These are phyloP conservation scores for Toxotes chatareus DNA, from an alignment of 2,113 vertebrate genomes.

Conservation along the genomic window DNA sequence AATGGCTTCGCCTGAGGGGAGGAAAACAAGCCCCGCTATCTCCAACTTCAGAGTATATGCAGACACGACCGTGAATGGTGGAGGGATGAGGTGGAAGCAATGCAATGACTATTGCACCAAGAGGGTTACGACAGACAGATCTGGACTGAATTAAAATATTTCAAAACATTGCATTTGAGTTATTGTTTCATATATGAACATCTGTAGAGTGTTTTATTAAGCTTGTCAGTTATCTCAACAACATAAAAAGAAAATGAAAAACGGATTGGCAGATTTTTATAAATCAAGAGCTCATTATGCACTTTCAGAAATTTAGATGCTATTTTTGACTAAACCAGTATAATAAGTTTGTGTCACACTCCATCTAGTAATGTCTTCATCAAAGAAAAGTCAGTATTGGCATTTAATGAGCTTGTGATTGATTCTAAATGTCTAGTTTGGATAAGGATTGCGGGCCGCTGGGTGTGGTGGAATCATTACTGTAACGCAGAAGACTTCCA, in stretches of 20 bases:
- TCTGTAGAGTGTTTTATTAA: slow-evolving; percentile 34
- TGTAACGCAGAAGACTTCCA: slow-evolving; percentile 51
- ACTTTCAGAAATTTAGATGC: slow-evolving; percentile 8
- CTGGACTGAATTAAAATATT: slow-evolving; percentile 42
- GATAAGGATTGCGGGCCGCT: slow-evolving; percentile 29
- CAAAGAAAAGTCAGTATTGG: slow-evolving; percentile 9
- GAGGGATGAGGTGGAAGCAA: slow-evolving; percentile 13
- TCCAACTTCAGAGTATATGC: slow-evolving; percentile 1
- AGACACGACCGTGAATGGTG: background rate
- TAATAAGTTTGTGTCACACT: background rate
- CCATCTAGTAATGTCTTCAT: slow-evolving; percentile 19
- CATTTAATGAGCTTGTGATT: slow-evolving; percentile 47
- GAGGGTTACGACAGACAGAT: slow-evolving; percentile 24
- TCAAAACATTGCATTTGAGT: slow-evolving; percentile 27
- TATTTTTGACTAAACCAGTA: background rate
- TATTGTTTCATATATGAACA: slow-evolving; percentile 44
- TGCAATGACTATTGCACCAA: background rate
- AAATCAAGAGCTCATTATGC: slow-evolving; percentile 8
- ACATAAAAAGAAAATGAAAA: slow-evolving; percentile 3
- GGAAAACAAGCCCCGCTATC: slow-evolving; percentile 9
- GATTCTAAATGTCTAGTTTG: slow-evolving; percentile 45
- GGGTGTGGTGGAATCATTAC: slow-evolving; percentile 57
- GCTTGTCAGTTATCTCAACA: background rate
- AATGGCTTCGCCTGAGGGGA: slow-evolving; percentile 12
- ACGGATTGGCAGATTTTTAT: background rate